Conservation (phyloP, 1,140 invertebrate species). For the Ceratina japonica region DNA sequence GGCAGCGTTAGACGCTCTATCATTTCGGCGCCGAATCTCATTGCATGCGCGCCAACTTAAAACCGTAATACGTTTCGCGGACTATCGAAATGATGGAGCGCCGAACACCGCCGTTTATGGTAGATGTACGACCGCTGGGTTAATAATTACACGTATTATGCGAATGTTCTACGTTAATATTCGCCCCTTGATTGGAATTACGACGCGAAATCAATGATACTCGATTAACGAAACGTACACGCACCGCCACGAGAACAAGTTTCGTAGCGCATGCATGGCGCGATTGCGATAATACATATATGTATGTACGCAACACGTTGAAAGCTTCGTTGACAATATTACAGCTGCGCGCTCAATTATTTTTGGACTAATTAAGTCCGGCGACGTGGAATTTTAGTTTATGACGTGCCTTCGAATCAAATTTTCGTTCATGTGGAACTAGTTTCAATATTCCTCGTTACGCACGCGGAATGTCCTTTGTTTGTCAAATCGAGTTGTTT, state of each 20-base stretch:
- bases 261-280: too few relatives aligned
- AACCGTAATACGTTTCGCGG: neutral
- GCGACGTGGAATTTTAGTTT: neutral
- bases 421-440: too few relatives aligned
- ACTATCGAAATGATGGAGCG: neutral
- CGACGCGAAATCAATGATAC: constrained; percentile 14
- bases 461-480: neutral
- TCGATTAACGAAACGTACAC: constrained; percentile 27
- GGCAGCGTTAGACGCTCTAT: neutral
- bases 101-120: neutral
- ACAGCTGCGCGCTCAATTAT: constrained; percentile 23
- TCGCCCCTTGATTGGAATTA: constrained; percentile 27
- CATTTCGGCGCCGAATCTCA: constrained; percentile 4
- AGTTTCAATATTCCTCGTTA: neutral
- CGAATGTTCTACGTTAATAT: constrained; percentile 23
- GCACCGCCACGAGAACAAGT: too few relatives aligned
- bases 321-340: neutral
- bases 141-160: constrained; percentile 28
- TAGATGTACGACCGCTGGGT: neutral
- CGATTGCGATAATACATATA: neutral
- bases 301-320: neutral
- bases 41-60: neutral
- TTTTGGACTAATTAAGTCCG: neutral
- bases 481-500: neutral
- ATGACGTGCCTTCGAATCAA: too few relatives aligned